Percentiles rank a stretch among this genome's conserved stretches.
phyloP scores from a whole-genome alignment of 1,140 invertebrate genomes.

The Camponotus floridanus region DNA sequence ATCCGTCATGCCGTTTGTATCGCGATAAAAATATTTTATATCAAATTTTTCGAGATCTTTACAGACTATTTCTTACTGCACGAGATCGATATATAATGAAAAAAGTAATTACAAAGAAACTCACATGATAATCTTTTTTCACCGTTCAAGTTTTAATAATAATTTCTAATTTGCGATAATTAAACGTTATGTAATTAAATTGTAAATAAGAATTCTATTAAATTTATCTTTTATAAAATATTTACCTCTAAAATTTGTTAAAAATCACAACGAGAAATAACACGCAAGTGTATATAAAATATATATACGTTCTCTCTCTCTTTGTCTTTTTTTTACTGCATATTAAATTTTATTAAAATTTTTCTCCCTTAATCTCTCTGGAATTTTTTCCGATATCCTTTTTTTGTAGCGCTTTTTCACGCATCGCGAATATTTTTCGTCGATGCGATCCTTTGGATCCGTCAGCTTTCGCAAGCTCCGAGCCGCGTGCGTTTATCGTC shows the following conservation, averaged over 20 bases:
- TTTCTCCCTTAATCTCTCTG: background rate
- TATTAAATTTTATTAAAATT: constrained; percentile 42
- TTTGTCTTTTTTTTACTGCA: background rate
- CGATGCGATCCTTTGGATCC: constrained; percentile 43
- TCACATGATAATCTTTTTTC: background rate
- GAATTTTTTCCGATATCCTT: background rate
- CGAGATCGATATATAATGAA: background rate
- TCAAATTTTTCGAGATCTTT: background rate
- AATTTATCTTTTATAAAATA: background rate
- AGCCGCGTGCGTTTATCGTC: constrained; percentile 62
- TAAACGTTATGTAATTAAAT: background rate
- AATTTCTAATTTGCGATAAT: background rate
- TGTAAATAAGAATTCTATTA: background rate
- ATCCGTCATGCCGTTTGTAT: background rate
- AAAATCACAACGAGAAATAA: background rate
- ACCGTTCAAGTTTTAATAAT: background rate
- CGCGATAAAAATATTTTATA: background rate
- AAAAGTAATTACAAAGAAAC: background rate
- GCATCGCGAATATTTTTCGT: constrained; percentile 7
- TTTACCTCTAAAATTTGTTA: background rate
- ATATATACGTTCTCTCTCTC: no score
- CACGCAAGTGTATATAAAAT: no score
- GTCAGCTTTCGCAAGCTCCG: constrained; percentile 48
- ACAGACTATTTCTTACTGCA: background rate
- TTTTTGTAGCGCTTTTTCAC: background rate